A percentile compares a stretch with the other conserved stretches of the same genome.
These are phyloP conservation scores for Hapalemur alaotrensis DNA, from an alignment of 2,797 vertebrate species.

Conservation along the genomic window DNA sequence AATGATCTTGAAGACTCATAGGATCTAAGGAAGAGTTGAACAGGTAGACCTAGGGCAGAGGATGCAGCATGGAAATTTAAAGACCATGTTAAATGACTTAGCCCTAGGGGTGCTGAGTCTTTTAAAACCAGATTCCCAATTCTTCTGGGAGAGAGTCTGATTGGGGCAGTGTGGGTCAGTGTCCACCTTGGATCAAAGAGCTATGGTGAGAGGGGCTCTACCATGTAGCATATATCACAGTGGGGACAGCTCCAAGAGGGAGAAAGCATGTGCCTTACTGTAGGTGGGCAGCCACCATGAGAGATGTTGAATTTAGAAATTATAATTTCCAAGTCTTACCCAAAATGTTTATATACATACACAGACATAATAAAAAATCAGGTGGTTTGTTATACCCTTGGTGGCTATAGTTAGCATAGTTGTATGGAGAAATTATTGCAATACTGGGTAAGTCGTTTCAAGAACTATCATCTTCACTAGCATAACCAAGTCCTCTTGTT, in stretches of 20 bases:
- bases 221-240: not conserved
- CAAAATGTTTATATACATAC: not conserved
- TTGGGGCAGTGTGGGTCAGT: not conserved
- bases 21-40: not conserved
- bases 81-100: not conserved
- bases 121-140: not conserved
- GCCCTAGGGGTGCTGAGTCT: not conserved
- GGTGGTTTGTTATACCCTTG: not conserved
- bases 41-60: not conserved
- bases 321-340: not conserved
- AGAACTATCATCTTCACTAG: not conserved
- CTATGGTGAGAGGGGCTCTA: not conserved
- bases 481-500: not conserved
- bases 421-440: not conserved
- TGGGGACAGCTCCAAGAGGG: not conserved
- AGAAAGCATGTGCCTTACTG: not conserved
- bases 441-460: not conserved
- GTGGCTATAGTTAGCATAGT: not conserved
- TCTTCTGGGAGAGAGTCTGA: not conserved
- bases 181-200: not conserved
- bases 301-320: not conserved
- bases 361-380: not conserved
- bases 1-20: not conserved
- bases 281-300: not conserved
- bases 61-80: not conserved